Base-by-base conservation (phyloP, 2,888 invertebrate species). In the Hirtodrosophila cameraria region DNA sequence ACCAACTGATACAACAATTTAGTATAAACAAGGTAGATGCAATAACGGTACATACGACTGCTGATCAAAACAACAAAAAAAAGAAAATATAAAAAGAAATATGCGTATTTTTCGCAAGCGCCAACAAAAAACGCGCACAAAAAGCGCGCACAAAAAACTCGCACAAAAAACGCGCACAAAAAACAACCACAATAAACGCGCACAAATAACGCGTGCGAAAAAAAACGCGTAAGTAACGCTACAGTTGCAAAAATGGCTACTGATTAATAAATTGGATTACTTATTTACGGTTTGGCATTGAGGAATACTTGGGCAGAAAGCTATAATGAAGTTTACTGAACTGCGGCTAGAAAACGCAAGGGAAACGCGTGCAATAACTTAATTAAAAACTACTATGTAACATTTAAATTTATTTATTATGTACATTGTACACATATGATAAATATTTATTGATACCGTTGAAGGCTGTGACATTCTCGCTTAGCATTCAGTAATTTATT, bases 41-140 rank as follows among this genome's bases (percentile, higher is more conserved):
- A 65, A 65, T 60, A 60, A 69, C 54, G 71, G 66, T 69, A 65
- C 50, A 65, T 50, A 43, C 11, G 16, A 33, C 38, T 30, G 49
- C 20, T 16, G 46, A 46, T 28, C 53, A 30, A 59, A 50, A 50
- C 53, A 30, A 59, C 46, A 50, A 50, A 53, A 23, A 16, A 28
- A 42, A 16, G 36, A 18, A 43, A 36, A 54, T 25, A 46, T 6
- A 16, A 11, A 33, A 38, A 20, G 31, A n/a, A 28, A 7, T 1
- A 15, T 3, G 2, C 8, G 1, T 4, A 8, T 2, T 18, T 2
- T 1, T 1, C n/a, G n/a, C 7, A 25, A 3, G 18, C 18, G 5
- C 4, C 31, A 12, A 38, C 2, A 27, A 6, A 23, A n/a, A n/a
- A n/a, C n/a, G n/a, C n/a, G n/a, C n/a, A n/a, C n/a, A n/a, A n/a